Evolutionary conservation across 2,888 invertebrate species (phyloP).

Genomic region (Aleiodes testaceus): DNA sequence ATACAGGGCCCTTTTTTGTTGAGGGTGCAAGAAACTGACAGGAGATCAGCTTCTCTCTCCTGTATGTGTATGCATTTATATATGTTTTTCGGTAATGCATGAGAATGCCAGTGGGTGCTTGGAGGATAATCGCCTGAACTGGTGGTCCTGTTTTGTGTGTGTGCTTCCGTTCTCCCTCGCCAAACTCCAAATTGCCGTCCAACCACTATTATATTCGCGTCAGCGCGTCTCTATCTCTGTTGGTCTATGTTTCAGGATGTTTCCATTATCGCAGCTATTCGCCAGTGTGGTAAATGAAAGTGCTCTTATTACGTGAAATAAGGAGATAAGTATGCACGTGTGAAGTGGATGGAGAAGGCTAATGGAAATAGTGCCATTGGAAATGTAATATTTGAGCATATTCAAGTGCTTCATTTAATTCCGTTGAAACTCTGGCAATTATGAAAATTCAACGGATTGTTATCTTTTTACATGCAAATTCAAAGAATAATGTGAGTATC

Average conservation of each 20-base stretch:
- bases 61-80: constrained; percentile 24
- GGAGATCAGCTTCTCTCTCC: constrained; percentile 14
- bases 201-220: constrained; percentile 65
- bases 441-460: too few species aligned
- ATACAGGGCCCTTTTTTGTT: not conserved
- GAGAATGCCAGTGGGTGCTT: constrained; percentile 20
- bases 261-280: constrained; percentile 12
- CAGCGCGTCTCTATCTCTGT: constrained; percentile 49
- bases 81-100: constrained; percentile 3
- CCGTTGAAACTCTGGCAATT: too few species aligned
- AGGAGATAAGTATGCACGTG: too few species aligned
- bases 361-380: too few species aligned
- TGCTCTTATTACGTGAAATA: too few species aligned
- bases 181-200: constrained; percentile 63
- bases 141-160: constrained; percentile 37
- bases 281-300: not conserved
- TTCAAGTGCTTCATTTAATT: too few species aligned
- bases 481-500: not conserved
- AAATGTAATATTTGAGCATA: too few species aligned
- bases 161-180: constrained; percentile 44
- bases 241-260: not conserved
- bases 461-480: too few species aligned
- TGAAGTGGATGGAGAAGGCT: too few species aligned
- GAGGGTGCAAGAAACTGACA: not conserved
- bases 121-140: constrained; percentile 40